Evolutionary conservation across 2,888 invertebrate genomes (phyloP).

Genomic region (Conistra vaccinii): DNA sequence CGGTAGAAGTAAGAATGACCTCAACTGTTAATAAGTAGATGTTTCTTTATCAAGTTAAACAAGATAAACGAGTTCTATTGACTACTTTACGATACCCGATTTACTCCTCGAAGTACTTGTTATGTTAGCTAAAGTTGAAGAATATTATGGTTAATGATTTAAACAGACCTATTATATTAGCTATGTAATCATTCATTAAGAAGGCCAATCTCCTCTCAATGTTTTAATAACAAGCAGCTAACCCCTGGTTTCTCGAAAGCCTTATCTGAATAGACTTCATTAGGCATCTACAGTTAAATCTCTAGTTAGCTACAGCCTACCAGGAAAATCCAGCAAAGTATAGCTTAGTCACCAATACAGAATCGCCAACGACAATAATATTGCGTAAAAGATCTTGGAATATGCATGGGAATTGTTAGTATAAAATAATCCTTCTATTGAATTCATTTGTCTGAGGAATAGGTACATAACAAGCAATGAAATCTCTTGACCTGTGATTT

Average conservation of each 20-base stretch:
- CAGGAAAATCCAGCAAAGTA: neutral
- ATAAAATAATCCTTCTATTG: neutral
- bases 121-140: neutral
- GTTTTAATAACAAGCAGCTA: neutral
- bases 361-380: neutral
- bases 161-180: neutral
- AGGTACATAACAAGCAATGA: neutral
- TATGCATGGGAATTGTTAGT: neutral
- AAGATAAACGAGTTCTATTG: slow-evolving; percentile 3
- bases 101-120: neutral
- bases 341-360: neutral
- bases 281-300: neutral
- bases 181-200: neutral
- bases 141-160: slow-evolving; percentile 8
- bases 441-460: neutral
- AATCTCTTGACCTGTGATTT: slow-evolving; percentile 1
- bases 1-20: neutral
- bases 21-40: neutral
- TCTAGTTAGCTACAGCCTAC: neutral
- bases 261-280: neutral
- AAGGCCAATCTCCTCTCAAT: neutral
- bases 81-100: neutral
- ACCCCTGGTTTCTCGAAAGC: neutral
- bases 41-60: slow-evolving; percentile 2
- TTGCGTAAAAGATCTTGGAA: neutral